Conservation (phyloP, 2,888 invertebrate species). For the Ferdinandea cuprea region DNA sequence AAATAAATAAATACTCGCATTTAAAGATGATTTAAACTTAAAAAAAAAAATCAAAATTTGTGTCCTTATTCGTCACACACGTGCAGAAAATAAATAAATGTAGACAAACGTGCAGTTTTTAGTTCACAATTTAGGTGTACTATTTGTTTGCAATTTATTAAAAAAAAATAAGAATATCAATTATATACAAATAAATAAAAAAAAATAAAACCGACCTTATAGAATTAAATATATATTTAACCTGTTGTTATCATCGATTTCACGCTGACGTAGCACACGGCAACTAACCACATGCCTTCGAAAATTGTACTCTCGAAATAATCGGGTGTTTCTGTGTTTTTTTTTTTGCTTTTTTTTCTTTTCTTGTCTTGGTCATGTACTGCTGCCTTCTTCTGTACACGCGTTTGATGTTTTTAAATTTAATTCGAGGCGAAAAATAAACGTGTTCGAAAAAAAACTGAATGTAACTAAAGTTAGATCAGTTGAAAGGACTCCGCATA, state of each 20-base stretch:
- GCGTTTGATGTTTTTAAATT: constrained; percentile 29
- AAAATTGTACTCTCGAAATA: constrained; percentile 7
- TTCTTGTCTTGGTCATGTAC: too few species aligned
- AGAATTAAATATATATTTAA: constrained; percentile 48
- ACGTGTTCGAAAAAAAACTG: too few species aligned
- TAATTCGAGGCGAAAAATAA: constrained; percentile 25
- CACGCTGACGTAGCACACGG: constrained; percentile 42
- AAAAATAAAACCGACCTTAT: constrained; percentile 22
- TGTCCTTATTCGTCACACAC: background rate
- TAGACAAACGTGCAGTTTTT: constrained; percentile 23
- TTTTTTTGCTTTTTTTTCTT: constrained; percentile 20
- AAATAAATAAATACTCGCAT: too few species aligned
- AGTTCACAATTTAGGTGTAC: constrained; percentile 65
- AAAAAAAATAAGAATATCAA: constrained; percentile 5
- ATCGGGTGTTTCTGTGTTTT: background rate
- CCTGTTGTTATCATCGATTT: constrained; percentile 71
- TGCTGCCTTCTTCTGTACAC: background rate
- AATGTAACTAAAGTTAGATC: too few species aligned
- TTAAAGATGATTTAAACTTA: background rate
- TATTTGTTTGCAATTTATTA: constrained; percentile 49
- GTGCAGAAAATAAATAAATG: constrained; percentile 15
- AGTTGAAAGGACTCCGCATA: too few species aligned
- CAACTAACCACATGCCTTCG: constrained; percentile 43
- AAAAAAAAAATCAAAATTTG: background rate
- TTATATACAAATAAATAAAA: constrained; percentile 19